A percentile compares a stretch with the other conserved stretches of the same genome.
These are phyloP conservation scores for Coregonus sp. DNA, from an alignment of 2,797 vertebrate species.

Conservation along the genomic window DNA sequence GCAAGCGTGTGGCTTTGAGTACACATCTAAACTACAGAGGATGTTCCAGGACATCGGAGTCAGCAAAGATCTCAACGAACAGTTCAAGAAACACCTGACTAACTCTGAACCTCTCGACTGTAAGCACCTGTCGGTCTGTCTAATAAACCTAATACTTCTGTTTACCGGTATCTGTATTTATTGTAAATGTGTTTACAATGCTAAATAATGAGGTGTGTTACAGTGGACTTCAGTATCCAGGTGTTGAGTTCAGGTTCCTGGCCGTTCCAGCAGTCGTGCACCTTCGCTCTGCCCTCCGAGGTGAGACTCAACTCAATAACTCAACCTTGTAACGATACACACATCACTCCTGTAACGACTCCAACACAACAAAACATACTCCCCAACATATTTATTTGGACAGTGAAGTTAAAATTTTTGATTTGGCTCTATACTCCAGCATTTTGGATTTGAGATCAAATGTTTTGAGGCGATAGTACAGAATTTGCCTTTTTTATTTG, in stretches of 20 bases:
- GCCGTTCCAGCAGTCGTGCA: slow-evolving; percentile 99
- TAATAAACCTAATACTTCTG: background rate
- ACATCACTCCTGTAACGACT: background rate
- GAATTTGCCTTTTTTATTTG: no score
- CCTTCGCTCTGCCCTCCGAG: slow-evolving; percentile 95
- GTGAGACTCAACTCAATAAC: slow-evolving; percentile 59
- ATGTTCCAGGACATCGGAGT: slow-evolving; percentile 99
- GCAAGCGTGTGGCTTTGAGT: slow-evolving; percentile 99
- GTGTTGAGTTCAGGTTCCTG: slow-evolving; percentile 96
- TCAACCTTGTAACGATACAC: background rate
- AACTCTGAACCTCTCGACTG: slow-evolving; percentile 82
- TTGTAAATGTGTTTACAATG: background rate
- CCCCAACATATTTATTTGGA: no score
- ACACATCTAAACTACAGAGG: slow-evolving; percentile 96
- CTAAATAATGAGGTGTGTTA: slow-evolving; percentile 37
- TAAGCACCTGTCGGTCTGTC: background rate
- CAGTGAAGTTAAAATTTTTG: no score
- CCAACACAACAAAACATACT: no score
- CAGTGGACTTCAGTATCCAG: slow-evolving; percentile 99
- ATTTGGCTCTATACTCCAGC: no score
- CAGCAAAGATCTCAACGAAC: slow-evolving; percentile 98
- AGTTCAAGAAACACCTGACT: slow-evolving; percentile 89
- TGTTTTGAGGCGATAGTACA: no score
- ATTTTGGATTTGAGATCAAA: no score
- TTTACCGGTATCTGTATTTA: background rate